These are phyloP conservation scores for Ptilodon capucinus DNA, from an alignment of 2,888 invertebrate genomes.

Conservation along the genomic window DNA sequence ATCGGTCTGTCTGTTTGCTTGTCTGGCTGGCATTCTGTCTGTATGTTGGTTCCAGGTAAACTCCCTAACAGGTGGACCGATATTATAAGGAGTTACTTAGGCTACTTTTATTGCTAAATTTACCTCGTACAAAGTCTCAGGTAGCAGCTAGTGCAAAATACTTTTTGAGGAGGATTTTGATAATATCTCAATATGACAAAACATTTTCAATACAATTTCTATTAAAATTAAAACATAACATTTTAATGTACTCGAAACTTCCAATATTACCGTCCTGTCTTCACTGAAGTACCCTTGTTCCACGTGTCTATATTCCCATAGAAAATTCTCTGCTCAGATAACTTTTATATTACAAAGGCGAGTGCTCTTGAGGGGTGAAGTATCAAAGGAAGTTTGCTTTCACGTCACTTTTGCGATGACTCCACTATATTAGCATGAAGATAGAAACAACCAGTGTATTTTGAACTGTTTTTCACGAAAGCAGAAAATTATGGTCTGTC, in stretches of 20 bases:
- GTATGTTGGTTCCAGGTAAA: no score
- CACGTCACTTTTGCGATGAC: slow-evolving; percentile 51
- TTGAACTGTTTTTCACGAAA: slow-evolving; percentile 26
- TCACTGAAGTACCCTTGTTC: background rate
- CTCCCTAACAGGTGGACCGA: no score
- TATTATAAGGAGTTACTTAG: no score
- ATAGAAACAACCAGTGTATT: slow-evolving; percentile 30
- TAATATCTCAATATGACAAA: no score
- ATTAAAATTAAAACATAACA: background rate
- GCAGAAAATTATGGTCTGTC: slow-evolving; percentile 13
- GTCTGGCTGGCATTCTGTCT: no score
- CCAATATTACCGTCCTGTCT: background rate
- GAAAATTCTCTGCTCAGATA: slow-evolving; percentile 31
- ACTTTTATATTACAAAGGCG: slow-evolving; percentile 45
- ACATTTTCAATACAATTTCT: no score
- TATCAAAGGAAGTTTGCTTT: slow-evolving; percentile 62
- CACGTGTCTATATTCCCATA: slow-evolving; percentile 2
- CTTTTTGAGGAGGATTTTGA: no score
- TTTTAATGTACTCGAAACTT: background rate
- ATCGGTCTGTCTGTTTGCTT: no score
- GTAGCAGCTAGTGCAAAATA: no score
- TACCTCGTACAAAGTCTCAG: no score
- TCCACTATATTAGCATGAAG: slow-evolving; percentile 56
- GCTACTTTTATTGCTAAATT: no score
- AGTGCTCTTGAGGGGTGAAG: slow-evolving; percentile 45